Conservation (phyloP, 1,140 invertebrate genomes). For the Lamellibrachia luymesi region DNA sequence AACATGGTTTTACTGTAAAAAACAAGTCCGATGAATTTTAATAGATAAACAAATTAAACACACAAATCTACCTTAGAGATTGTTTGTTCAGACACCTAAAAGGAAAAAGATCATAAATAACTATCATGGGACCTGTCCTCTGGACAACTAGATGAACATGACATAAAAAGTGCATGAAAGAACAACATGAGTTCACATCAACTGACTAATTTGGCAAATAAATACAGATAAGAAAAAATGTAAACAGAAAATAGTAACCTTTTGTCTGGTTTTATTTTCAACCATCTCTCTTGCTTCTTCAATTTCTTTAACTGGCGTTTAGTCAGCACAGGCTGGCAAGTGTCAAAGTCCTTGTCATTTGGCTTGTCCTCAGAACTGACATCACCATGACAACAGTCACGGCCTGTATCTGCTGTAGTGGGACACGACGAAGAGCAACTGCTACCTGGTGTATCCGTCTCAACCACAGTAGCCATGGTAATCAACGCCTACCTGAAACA, state of each 20-base stretch:
- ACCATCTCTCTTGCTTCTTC: constrained; percentile 59
- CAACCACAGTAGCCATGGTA: background rate
- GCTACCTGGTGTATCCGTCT: background rate
- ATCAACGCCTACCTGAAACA: background rate
- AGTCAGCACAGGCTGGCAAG: background rate
- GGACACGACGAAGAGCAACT: background rate
- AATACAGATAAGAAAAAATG: constrained; percentile 66
- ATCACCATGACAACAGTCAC: background rate
- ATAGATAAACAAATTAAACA: too few relatives aligned
- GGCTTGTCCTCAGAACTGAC: background rate
- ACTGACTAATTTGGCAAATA: constrained; percentile 55
- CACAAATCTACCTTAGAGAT: too few relatives aligned
- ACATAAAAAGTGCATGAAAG: background rate
- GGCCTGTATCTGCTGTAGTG: background rate
- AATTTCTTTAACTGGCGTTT: constrained; percentile 58
- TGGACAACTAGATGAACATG: background rate
- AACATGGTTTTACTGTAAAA: too few relatives aligned
- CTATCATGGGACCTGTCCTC: too few relatives aligned
- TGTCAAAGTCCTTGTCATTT: background rate
- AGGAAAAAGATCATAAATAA: too few relatives aligned
- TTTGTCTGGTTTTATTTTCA: constrained; percentile 62
- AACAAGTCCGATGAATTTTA: too few relatives aligned
- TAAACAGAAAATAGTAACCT: constrained; percentile 41
- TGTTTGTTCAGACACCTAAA: too few relatives aligned
- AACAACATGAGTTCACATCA: background rate